Conservation (phyloP, 2,888 invertebrate genomes). For the Brenthis daphne region DNA sequence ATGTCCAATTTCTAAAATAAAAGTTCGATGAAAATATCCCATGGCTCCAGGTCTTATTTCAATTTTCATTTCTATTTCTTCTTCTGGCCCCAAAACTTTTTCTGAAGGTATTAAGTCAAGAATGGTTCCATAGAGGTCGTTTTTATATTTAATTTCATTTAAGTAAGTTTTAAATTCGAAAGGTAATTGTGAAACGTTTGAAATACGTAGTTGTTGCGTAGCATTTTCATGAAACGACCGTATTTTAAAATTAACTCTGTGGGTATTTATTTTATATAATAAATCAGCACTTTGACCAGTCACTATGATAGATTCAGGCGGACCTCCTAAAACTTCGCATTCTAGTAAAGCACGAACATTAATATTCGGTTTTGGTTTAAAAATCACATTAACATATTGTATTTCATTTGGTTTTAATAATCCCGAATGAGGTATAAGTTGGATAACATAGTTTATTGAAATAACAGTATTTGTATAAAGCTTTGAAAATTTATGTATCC, state of each 20-base stretch:
- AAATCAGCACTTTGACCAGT: constrained; percentile 78
- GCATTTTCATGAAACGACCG: constrained; percentile 70
- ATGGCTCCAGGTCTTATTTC: constrained; percentile 79
- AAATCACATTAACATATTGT: constrained; percentile 73
- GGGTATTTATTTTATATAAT: constrained; percentile 72
- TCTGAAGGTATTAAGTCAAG: constrained; percentile 67
- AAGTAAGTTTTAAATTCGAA: constrained; percentile 72
- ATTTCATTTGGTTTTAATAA: constrained; percentile 76
- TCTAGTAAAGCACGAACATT: constrained; percentile 69
- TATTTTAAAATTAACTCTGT: constrained; percentile 69
- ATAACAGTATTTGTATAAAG: constrained; percentile 44
- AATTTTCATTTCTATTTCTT: constrained; percentile 66
- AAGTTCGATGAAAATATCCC: constrained; percentile 76
- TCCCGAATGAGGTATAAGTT: constrained; percentile 75
- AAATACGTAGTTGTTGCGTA: constrained; percentile 60
- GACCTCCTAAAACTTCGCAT: constrained; percentile 82
- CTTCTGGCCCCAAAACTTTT: constrained; percentile 66
- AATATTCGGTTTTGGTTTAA: constrained; percentile 69
- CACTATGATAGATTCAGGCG: constrained; percentile 74
- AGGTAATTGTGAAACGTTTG: constrained; percentile 74
- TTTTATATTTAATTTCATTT: constrained; percentile 57
- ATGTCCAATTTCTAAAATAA: constrained; percentile 79
- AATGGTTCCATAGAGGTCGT: constrained; percentile 69
- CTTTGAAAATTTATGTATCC: constrained; percentile 62
- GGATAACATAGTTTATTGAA: constrained; percentile 64